These are phyloP conservation scores for Tetragnatha montana DNA, from an alignment of 2,888 invertebrate genomes.

Conservation along the genomic window DNA sequence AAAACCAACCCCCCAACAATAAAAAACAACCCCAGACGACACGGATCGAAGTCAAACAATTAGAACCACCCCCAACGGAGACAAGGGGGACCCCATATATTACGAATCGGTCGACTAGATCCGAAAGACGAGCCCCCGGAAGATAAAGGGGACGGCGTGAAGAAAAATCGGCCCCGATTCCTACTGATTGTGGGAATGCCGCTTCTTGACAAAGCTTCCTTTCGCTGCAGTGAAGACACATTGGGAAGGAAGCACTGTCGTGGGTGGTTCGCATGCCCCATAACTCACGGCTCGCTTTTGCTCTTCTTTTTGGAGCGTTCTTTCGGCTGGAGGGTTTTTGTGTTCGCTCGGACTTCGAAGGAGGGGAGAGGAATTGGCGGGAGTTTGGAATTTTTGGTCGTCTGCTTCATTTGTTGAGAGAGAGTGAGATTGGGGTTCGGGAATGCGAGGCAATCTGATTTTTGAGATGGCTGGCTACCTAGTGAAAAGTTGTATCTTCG, in stretches of 20 bases:
- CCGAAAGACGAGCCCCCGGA: conserved; percentile 33
- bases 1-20: neutral
- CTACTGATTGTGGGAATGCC: conserved; percentile 63
- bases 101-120: conserved; percentile 50
- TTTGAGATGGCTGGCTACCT: too few relatives aligned
- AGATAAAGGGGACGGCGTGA: conserved; percentile 21
- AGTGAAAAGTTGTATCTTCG: too few relatives aligned
- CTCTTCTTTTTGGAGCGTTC: neutral
- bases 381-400: neutral
- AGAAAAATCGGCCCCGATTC: conserved; percentile 57
- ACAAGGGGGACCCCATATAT: conserved; percentile 41
- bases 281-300: conserved; percentile 49
- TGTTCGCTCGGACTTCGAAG: conserved; percentile 26
- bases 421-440: neutral
- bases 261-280: conserved; percentile 56
- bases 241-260: conserved; percentile 56
- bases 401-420: neutral
- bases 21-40: neutral
- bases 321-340: conserved; percentile 42
- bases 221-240: conserved; percentile 63
- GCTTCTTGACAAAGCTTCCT: conserved; percentile 66
- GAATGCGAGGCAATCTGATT: neutral
- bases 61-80: neutral
- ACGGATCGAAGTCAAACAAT: neutral
- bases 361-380: neutral